Conservation (phyloP, 1,140 invertebrate species). For the Pararge aegeria region DNA sequence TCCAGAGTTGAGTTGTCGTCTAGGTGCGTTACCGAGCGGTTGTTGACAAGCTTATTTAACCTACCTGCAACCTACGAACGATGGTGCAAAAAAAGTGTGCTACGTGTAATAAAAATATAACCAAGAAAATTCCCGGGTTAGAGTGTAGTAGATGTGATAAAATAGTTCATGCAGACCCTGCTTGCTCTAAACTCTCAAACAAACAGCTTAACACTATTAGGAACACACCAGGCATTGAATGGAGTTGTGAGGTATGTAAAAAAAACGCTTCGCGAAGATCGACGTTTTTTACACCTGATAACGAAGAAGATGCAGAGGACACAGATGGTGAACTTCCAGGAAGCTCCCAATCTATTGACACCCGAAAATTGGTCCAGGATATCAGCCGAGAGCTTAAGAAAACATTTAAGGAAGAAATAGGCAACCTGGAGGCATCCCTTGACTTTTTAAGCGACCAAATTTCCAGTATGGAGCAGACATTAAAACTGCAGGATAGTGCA, state of each 20-base stretch:
- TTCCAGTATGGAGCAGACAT: conserved; percentile 24
- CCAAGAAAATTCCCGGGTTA: conserved; percentile 27
- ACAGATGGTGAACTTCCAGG: no score
- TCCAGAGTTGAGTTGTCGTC: no score
- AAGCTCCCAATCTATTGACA: no score
- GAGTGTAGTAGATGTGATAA: conserved; percentile 31
- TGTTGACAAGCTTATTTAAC: no score
- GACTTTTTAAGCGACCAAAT: conserved; percentile 37
- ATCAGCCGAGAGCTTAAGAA: conserved; percentile 39
- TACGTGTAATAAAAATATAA: conserved; percentile 15
- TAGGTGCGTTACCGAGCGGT: no score
- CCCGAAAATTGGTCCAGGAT: conserved; percentile 14
- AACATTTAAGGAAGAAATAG: no score
- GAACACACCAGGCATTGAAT: conserved; percentile 34
- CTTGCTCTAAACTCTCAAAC: no score
- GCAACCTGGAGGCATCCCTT: conserved; percentile 22
- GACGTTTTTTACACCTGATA: conserved; percentile 29
- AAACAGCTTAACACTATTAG: no score
- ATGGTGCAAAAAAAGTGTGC: no score
- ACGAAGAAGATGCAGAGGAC: conserved; percentile 9
- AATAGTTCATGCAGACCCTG: conserved; percentile 5
- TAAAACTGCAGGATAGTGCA: conserved; percentile 29
- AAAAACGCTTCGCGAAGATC: conserved; percentile 34
- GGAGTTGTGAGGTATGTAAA: conserved; percentile 34
- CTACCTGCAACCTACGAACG: no score